Conservation (phyloP, 2,888 invertebrate species). For the Ypsolopha sequella region DNA sequence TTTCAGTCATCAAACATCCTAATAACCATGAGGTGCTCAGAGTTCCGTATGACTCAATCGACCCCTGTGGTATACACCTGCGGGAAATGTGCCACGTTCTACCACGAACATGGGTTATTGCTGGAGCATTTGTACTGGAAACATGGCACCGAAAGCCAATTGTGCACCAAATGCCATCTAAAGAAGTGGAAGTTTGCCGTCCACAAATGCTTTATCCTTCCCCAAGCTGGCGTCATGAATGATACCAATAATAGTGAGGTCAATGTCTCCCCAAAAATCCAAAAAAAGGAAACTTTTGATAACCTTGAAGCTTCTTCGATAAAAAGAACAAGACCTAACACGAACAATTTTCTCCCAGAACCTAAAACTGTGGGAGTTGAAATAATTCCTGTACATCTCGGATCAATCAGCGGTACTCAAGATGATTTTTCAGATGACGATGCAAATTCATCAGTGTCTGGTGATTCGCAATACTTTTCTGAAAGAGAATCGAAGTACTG, state of each 20-base stretch:
- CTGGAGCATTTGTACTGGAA: slow-evolving; percentile 48
- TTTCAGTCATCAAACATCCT: too few species aligned
- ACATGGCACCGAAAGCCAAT: slow-evolving; percentile 42
- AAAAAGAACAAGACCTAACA: too few species aligned
- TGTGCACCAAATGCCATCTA: slow-evolving; percentile 30
- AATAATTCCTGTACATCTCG: too few species aligned
- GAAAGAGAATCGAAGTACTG: slow-evolving; percentile 30
- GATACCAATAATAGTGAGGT: too few species aligned
- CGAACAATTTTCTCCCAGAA: not conserved
- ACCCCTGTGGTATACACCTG: slow-evolving; percentile 21
- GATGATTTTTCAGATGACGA: not conserved
- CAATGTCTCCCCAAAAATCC: too few species aligned
- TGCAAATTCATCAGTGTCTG: not conserved
- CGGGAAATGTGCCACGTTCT: slow-evolving; percentile 32
- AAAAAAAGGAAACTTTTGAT: too few species aligned
- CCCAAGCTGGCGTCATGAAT: slow-evolving; percentile 12
- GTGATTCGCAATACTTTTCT: not conserved
- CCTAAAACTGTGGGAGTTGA: not conserved
- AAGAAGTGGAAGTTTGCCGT: slow-evolving; percentile 37
- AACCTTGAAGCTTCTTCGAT: too few species aligned
- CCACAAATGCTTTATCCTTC: slow-evolving; percentile 40
- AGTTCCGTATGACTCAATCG: not conserved
- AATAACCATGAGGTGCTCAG: not conserved
- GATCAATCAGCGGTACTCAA: not conserved
- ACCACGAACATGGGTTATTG: slow-evolving; percentile 33